Evolutionary conservation across 2,888 invertebrate species (phyloP), one percentile per base, ranked within the genome.

Genomic region (Pterostichus madidus): DNA sequence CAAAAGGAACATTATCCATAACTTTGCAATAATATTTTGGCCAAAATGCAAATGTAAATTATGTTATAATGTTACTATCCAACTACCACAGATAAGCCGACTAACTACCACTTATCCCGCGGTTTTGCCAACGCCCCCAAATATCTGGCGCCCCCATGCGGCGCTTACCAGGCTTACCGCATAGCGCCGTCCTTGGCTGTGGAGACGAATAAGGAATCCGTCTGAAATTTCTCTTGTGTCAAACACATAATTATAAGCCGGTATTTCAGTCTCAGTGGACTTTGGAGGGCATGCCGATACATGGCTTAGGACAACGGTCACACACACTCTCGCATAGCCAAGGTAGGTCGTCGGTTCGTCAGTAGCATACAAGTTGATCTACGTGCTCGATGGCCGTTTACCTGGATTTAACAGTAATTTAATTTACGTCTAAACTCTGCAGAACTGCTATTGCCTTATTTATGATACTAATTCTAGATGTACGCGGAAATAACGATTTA

Each of bases 381-480:
- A 53, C 77, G 39, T 77, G 56, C 17, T 56, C 56, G 56, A 56
- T 77, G 77, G 77, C 39, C 44, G 35, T 52, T 77, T 77, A 77
- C 77, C 77, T 79, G 46, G 79, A 79, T 79, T 64, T 64, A 79
- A 68, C 49, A 77, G 64, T 79, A 79, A 64, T 64, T 79, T 64
- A 79, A 79, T 79, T 79, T 79, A 79, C 49, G 46, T 31, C 64
- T 79, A 68, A 79, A 79, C 68, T 68, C 64, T 52, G 79, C 68
- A 79, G 64, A 79, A 68, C 56, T 52, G 64, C 52, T 61, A 79
- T 79, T 64, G 68, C 79, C 46, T 64, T 79, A 79, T 64, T 64
- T 79, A 79, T 79, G 79, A 79, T 68, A 79, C 79, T 68, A 79
- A 79, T 79, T 79, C 49, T 15, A 64, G 79, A 79, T 79, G 32